Conservation (phyloP, 2,113 vertebrate species). For the Cinclus mexicanus region DNA sequence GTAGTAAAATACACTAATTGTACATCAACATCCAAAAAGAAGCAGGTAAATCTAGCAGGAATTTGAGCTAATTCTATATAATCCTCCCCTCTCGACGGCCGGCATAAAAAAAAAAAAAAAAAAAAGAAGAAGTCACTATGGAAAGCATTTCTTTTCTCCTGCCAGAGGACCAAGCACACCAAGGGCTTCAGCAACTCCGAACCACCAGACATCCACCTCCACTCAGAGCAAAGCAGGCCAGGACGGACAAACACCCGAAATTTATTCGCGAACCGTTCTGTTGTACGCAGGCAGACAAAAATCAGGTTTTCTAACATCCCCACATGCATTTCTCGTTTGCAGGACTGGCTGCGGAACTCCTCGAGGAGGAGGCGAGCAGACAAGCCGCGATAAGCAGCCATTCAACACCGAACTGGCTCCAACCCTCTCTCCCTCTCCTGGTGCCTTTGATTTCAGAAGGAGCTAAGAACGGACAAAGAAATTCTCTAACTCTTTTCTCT, state of each 20-base stretch:
- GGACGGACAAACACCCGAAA: not conserved
- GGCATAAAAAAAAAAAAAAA: slow-evolving; percentile 4
- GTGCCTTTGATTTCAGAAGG: slow-evolving; percentile 24
- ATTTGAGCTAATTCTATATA: slow-evolving; percentile 68
- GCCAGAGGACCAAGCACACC: not conserved
- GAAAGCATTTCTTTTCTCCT: slow-evolving; percentile 5
- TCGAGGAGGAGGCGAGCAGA: not conserved
- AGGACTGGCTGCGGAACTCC: not conserved
- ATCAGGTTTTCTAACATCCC: not conserved
- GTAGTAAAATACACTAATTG: slow-evolving; percentile 80
- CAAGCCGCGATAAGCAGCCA: not conserved
- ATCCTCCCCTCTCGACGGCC: slow-evolving; percentile 29
- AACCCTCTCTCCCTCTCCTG: not conserved
- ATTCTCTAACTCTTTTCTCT: slow-evolving; percentile 46
- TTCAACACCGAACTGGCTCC: not conserved
- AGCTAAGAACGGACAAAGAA: slow-evolving; percentile 46
- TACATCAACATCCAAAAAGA: slow-evolving; percentile 72
- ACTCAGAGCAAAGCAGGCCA: not conserved
- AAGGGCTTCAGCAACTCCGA: not conserved
- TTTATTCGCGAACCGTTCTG: not conserved
- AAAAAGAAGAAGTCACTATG: not conserved
- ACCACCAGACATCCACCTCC: not conserved
- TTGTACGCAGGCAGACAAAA: not conserved
- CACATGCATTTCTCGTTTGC: not conserved
- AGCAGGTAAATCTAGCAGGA: slow-evolving; percentile 73